Conservation (phyloP, 2,797 vertebrate genomes). For the Crenuchus spilurus region DNA sequence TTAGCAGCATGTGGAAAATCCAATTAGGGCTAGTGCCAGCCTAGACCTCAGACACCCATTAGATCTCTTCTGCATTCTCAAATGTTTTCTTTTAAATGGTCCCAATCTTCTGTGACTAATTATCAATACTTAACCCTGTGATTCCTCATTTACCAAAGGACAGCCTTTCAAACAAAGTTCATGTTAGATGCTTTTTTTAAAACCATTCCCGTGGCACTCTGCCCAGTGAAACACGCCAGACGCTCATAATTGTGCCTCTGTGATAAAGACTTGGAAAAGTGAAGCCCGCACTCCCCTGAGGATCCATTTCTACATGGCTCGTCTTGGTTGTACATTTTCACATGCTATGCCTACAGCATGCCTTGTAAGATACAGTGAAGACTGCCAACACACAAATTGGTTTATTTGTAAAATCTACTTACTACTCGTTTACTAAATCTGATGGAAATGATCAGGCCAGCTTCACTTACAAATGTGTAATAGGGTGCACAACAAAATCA, state of each 20-base stretch:
- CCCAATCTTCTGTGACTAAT: constrained; percentile 44
- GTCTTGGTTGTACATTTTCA: constrained; percentile 16
- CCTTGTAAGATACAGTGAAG: constrained; percentile 19
- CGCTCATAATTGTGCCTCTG: constrained; percentile 22
- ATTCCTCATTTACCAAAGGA: constrained; percentile 40
- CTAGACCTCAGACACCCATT: constrained; percentile 43
- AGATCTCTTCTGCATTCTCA: constrained; percentile 31
- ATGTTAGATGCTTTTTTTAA: constrained; percentile 20
- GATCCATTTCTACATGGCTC: constrained; percentile 27
- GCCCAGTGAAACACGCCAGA: constrained; percentile 17
- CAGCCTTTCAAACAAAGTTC: constrained; percentile 17
- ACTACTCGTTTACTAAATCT: no score
- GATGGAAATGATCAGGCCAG: neutral
- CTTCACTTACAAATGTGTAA: no score
- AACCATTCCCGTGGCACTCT: constrained; percentile 11
- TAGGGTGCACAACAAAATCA: no score
- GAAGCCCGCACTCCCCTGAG: neutral
- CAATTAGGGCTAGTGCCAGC: constrained; percentile 55
- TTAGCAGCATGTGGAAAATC: constrained; percentile 59
- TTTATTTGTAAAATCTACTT: neutral
- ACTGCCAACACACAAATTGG: constrained; percentile 12
- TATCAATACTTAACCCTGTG: constrained; percentile 54
- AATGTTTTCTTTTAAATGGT: constrained; percentile 37
- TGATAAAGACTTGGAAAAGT: constrained; percentile 29
- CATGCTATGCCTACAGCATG: constrained; percentile 11